Base-by-base conservation (phyloP, 64 coral and sea anemone genomes). In the Exaiptasia diaphana region DNA sequence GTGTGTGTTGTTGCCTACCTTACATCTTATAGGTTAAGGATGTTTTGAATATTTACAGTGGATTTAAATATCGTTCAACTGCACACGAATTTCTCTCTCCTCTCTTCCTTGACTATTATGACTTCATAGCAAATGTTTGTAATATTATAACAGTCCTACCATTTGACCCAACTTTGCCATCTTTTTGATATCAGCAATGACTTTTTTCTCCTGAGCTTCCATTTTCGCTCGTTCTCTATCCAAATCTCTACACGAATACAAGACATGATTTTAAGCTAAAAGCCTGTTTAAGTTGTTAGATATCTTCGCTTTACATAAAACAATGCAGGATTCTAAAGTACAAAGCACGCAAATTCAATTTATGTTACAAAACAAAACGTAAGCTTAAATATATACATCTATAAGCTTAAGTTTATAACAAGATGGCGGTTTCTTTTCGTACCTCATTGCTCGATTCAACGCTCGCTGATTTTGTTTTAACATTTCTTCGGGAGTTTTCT, bases 151-250 rank as follows among this genome's bases (percentile, higher is more conserved):
- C n/a, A n/a, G n/a, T n/a, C 59, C 40, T 86, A 99, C 95, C 95
- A 99, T 92, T 76, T 99, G 95, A 35, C 95, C 95, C 41, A 77
- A 56, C 45, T 99, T 99, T 23, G 95, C 95, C 85, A 89, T 93
- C 70, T 93, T 99, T 38, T 99, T 99, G 8, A 99, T 99, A 89
- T 99, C 95, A 63, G 89, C 81, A 81, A 99, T 99, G 50, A 99
- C 86, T 36, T 92, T 92, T 49, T 99, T 99, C 46, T 99, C 95
- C 53, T 99, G 95, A 31, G 60, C 74, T 74, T 99, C 95, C 43
- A 99, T 46, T 64, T 92, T 92, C 14, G 28, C 6, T 30, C 95
- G 79, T 75, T 99, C 95, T 80, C 95, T 89, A 53, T 99, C 95
- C 38, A 99, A 75, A 40, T 99, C 95, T 83, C 95, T 99, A 68